phyloP scores from a whole-genome alignment of 2,888 invertebrate genomes.

The Pollenia labialis region DNA sequence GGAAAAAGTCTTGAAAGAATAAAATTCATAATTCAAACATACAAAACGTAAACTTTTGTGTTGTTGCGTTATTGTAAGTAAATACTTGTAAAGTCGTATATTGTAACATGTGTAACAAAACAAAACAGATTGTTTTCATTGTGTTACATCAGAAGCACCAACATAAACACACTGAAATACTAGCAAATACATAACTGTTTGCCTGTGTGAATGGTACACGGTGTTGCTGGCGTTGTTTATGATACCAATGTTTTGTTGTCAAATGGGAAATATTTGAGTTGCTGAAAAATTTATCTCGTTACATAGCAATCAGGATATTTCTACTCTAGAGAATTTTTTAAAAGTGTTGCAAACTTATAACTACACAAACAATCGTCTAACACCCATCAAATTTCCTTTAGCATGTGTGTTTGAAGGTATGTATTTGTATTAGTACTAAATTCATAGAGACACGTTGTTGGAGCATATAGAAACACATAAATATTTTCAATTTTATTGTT shows the following conservation, averaged over 20 bases:
- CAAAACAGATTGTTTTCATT: slow-evolving; percentile 44
- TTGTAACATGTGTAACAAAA: slow-evolving; percentile 40
- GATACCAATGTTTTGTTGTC: slow-evolving; percentile 39
- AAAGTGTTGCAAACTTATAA: slow-evolving; percentile 41
- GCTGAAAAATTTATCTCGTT: slow-evolving; percentile 63
- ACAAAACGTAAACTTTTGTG: not conserved
- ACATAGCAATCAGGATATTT: slow-evolving; percentile 62
- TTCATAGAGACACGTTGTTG: not conserved
- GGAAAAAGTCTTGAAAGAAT: slow-evolving; percentile 21
- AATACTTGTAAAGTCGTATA: not conserved
- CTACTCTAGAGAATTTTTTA: slow-evolving; percentile 41
- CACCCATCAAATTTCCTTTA: not conserved
- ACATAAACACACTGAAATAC: not conserved
- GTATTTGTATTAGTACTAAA: not conserved
- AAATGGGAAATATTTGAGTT: slow-evolving; percentile 51
- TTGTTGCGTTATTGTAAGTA: not conserved
- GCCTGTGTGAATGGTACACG: not conserved
- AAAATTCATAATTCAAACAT: slow-evolving; percentile 26
- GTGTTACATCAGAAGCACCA: slow-evolving; percentile 2
- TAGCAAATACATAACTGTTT: not conserved
- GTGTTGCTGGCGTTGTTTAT: slow-evolving; percentile 42
- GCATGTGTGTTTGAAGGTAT: not conserved
- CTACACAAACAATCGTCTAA: not conserved
- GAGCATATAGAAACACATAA: not conserved
- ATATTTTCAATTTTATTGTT: slow-evolving; percentile 14